Base-by-base conservation (phyloP, 1,140 invertebrate species). In the Drosophila virilis region DNA sequence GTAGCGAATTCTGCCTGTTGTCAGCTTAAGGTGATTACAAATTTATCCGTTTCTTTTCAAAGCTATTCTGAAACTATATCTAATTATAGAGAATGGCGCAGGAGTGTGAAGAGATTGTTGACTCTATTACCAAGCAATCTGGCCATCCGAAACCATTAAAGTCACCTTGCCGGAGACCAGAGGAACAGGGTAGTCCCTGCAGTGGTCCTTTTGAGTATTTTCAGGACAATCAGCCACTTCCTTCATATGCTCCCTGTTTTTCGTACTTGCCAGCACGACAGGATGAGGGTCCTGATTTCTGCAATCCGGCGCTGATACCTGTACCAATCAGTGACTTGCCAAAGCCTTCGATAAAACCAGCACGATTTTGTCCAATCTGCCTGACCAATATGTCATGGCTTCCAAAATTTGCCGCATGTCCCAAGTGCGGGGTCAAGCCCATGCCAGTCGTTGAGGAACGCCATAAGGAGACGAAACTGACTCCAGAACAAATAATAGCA, bases 301-400 rank as follows among this genome's bases (percentile, higher is more conserved):
- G 71, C 8, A 35, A 22, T 42, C 48, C 33, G 0, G 61, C 48
- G 1, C 28, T 17, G 2, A 78, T 88, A 10, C 79, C 79, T 0
- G 61, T 79, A 2, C 61, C 76, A 0, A n/a, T 83, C 0, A 60
- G 55, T n/a, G 58, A 89, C 1, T 8, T 65, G 2, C 48, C 50
- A 0, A 66, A 72, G 1, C 35, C 50, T 4, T 61, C 42, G 12
- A 54, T 84, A 1, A 74, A 78, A 7, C 68, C 80, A 2, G 62
- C 65, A 22, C 80, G 85, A 1, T 82, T 58, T 58, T 90, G 85
- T 15, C 85, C 85, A 2, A 13, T 90, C 9, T 90, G 85, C 46
- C 9, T 90, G 15, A 52, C 38, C 15, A 17, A 74, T 7, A 79
- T 90, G 75, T 90, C 85, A 0, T 90, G 85, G 85, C 32, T 90